A percentile compares a stretch with the other conserved stretches of the same genome.
phyloP scores from a whole-genome alignment of 2,888 invertebrate species.

The Argyra leucocephala region DNA sequence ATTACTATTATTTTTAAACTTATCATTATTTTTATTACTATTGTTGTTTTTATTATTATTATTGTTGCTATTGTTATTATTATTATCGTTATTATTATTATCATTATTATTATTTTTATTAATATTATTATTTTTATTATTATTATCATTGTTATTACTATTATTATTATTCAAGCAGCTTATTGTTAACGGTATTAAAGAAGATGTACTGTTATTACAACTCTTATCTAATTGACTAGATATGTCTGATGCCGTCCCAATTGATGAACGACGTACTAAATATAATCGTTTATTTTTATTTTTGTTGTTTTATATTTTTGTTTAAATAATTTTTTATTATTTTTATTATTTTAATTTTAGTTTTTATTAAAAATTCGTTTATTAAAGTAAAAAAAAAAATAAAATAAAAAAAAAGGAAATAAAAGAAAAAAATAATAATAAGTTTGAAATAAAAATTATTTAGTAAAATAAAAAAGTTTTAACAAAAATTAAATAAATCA shows the following conservation, averaged over 20 bases:
- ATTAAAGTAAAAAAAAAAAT: background rate
- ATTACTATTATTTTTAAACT: background rate
- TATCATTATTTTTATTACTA: background rate
- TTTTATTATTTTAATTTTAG: background rate
- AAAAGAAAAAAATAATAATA: background rate
- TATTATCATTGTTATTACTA: background rate
- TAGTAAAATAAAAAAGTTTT: background rate
- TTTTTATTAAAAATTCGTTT: background rate
- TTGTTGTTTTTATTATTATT: background rate
- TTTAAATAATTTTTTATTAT: background rate
- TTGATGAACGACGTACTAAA: conserved; percentile 3
- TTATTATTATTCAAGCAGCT: conserved; percentile 2
- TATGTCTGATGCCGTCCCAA: background rate
- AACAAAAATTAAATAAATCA: too few species aligned
- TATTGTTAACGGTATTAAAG: conserved; percentile 6
- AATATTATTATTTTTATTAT: background rate
- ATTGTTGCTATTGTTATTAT: background rate
- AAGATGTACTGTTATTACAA: background rate
- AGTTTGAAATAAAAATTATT: background rate
- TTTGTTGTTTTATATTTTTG: background rate
- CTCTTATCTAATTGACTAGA: conserved; percentile 1
- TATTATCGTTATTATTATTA: background rate
- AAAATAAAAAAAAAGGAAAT: background rate
- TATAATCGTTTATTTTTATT: background rate
- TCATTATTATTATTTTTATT: background rate